These are phyloP conservation scores for Macrotus californicus DNA, from an alignment of 2,113 vertebrate genomes.

Conservation along the genomic window DNA sequence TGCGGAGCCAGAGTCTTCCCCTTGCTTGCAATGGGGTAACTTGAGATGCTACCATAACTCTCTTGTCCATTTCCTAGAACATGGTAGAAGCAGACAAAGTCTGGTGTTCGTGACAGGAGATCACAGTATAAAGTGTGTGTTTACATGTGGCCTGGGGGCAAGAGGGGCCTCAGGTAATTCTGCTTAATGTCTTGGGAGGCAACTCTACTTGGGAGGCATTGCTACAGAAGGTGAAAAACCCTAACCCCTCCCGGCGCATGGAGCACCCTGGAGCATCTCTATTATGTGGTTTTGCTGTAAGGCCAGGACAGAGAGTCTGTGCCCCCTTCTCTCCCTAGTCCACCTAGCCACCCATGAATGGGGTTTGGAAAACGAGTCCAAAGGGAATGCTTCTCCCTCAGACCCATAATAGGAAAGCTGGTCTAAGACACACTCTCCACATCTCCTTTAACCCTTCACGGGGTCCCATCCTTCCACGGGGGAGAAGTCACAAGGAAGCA, in stretches of 20 bases:
- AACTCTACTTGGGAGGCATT: background rate
- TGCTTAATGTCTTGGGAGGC: background rate
- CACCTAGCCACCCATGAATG: background rate
- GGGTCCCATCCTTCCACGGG: background rate
- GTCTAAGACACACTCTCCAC: background rate
- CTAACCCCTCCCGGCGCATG: background rate
- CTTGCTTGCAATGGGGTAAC: background rate
- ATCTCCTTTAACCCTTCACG: too few species aligned
- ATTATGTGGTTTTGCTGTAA: accelerated
- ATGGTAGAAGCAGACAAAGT: background rate
- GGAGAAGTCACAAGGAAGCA: background rate
- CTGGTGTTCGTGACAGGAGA: background rate
- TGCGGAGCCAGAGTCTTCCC: background rate
- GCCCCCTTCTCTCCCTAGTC: background rate
- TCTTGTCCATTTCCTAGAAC: background rate
- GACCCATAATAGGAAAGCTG: background rate
- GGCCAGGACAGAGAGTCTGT: background rate
- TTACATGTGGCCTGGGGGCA: accelerated
- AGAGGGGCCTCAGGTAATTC: background rate
- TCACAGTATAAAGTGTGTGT: background rate
- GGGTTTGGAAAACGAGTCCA: background rate
- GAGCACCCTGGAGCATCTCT: background rate
- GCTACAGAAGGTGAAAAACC: background rate
- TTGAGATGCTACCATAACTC: background rate
- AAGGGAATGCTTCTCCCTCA: background rate